Conservation (phyloP, 2,888 invertebrate species). For the Prionchulus punctatus region DNA sequence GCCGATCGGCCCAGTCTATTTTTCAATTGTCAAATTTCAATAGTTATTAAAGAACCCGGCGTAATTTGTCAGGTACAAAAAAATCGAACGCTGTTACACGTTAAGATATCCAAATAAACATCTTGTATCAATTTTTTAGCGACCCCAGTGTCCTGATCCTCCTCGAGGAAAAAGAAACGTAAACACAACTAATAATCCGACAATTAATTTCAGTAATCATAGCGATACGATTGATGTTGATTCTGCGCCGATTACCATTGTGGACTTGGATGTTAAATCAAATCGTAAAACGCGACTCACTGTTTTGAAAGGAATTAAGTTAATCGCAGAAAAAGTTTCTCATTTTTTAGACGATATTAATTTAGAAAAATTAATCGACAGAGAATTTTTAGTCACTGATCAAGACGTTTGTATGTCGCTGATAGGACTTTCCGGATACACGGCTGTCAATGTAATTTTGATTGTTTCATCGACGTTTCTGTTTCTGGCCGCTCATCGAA, state of each 20-base stretch:
- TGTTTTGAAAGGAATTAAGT: neutral
- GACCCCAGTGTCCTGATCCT: neutral
- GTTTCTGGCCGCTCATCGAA: neutral
- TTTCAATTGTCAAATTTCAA: slow-evolving; percentile 25
- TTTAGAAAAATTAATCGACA: neutral
- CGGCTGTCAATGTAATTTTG: neutral
- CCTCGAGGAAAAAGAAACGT: neutral
- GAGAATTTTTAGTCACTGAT: neutral
- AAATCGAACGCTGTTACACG: no score
- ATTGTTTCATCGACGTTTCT: neutral
- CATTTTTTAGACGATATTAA: neutral
- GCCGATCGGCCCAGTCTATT: slow-evolving; percentile 26
- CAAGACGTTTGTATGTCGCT: neutral
- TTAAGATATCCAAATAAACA: neutral
- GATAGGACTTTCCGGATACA: neutral
- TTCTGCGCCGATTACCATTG: neutral
- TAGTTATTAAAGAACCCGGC: neutral
- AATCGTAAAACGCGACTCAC: neutral
- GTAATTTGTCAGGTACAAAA: neutral
- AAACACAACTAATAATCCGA: neutral
- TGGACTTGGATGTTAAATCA: neutral
- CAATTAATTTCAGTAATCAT: neutral
- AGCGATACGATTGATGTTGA: neutral
- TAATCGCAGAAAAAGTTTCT: neutral
- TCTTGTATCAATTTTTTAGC: neutral